Evolutionary conservation across 2,113 vertebrate genomes (phyloP), one percentile per base, ranked within the genome.

Genomic region (Petroica traversi): DNA sequence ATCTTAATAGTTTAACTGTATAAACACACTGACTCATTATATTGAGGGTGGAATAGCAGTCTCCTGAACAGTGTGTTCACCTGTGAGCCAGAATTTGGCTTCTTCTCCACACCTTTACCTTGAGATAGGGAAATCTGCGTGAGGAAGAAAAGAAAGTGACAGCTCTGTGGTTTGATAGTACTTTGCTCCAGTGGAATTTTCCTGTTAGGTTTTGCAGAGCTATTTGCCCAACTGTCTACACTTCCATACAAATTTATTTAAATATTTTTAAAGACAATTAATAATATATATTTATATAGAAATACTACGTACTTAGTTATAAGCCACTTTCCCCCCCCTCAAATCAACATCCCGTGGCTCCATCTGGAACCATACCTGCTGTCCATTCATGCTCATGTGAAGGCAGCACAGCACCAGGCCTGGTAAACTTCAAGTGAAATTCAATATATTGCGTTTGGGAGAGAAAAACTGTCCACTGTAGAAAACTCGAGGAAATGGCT

Each of bases 1-100:
- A 86, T 84, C 79, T 31, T 74, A 83, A 79, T 38, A 76, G 59
- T 63, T 95, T 74, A 77, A 80, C 17, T 55, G 10, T 25, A 49
- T 58, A 73, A 93, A 62, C 41, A 66, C 48, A 26, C 18, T 40
- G 55, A 76, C 72, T 55, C 63, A 62, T 31, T 40, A 22, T 6
- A 25, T 5, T 6, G 28, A 40, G 40, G 23, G 36, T 62, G 33
- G 34, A 85, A 48, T 72, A 78, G 57, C 76, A 55, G 40, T 69
- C 72, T 80, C 33, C 59, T 41, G 51, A 73, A 24, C n/a, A 33
- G 18, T 1, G 2, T 41, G 38, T 28, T 84, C 63, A 80, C 36
- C 23, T 51, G 55, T n/a, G 20, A 49, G 15, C 34, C 23, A 66
- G 34, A 26, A 40, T 38, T 28, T 62, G 61, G 17, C 22, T 84